Base-by-base conservation (phyloP, 2,797 vertebrate genomes). In the Eupleurogrammus muticus region DNA sequence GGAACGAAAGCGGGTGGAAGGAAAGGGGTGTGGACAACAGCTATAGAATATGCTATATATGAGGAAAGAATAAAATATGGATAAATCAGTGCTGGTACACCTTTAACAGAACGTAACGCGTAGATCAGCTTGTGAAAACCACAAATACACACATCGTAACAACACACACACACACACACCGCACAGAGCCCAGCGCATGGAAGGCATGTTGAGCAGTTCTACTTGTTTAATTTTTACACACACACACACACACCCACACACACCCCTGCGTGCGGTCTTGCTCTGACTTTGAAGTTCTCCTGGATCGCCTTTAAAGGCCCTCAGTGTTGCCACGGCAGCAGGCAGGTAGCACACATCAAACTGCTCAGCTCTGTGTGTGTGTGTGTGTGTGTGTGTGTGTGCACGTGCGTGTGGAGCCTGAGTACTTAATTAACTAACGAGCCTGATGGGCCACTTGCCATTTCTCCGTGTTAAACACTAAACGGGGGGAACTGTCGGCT, bases 231-330 rank as follows among this genome's bases (percentile, higher is more conserved):
- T 92, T 89, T 87, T 72, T 66, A 50, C 60, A 65, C 46, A 68
- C 59, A 70, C 59, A 57, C 19, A 70, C 74, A 81, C 58, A 40
- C 66, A 75, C 73, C 73, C 52, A 42, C 32, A 67, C 21, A 47
- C 74, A 70, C 32, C 65, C 80, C 66, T 80, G 81, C n/a, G 47
- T 75, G 82, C 77, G 11, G 77, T 83, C 85, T 85, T 70, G 77
- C 83, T 85, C 76, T 74, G 73, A 77, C 90, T 94, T 94, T 93
- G 92, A 93, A 91, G 92, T 90, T 90, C 83, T 87, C 77, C 85
- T 90, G 89, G 87, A 89, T 90, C 71, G 85, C 89, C 86, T 94
- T 92, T 92, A 93, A 93, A 94, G 89, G 79, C 84, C 79, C 63
- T 88, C 82, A 87, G 85, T 87, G 84, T 87, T 90, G 84, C 89